phyloP scores from a whole-genome alignment of 2,888 invertebrate genomes.

The Meiosimyza platycephala region DNA sequence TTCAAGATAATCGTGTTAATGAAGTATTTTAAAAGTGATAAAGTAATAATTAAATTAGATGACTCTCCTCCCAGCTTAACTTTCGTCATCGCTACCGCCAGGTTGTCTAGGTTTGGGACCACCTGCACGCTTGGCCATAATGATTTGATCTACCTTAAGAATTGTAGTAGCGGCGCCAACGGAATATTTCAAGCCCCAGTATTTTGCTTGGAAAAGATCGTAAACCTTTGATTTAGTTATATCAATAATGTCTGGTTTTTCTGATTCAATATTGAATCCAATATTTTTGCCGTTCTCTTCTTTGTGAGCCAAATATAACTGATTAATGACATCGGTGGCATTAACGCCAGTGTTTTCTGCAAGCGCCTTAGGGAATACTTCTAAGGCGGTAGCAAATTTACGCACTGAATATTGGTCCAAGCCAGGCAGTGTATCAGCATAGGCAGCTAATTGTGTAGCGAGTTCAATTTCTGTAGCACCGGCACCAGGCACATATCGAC shows the following conservation, averaged over 20 bases:
- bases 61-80: slow-evolving; percentile 63
- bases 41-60: slow-evolving; percentile 19
- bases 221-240: slow-evolving; percentile 81
- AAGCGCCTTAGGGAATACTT: slow-evolving; percentile 89
- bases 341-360: slow-evolving; percentile 95
- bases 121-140: slow-evolving; percentile 97
- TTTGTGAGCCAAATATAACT: slow-evolving; percentile 93
- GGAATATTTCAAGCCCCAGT: slow-evolving; percentile 96
- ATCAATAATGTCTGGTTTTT: slow-evolving; percentile 78
- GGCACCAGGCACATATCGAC: slow-evolving; percentile 85
- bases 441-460: slow-evolving; percentile 85
- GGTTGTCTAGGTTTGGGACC: slow-evolving; percentile 87
- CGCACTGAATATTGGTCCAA: slow-evolving; percentile 97
- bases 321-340: slow-evolving; percentile 86
- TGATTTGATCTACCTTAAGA: slow-evolving; percentile 95
- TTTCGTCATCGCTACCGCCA: slow-evolving; percentile 79
- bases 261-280: slow-evolving; percentile 91
- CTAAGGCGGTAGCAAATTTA: slow-evolving; percentile 90
- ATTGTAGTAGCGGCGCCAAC: slow-evolving; percentile 93
- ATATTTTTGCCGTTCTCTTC: slow-evolving; percentile 77
- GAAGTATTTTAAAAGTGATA: slow-evolving; percentile 14
- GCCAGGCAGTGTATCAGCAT: slow-evolving; percentile 92
- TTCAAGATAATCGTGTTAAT: slow-evolving; percentile 20
- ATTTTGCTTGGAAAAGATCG: slow-evolving; percentile 87
- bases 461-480: slow-evolving; percentile 96